phyloP scores from a whole-genome alignment of 2,113 vertebrate species.

The Barnardius zonarius region DNA sequence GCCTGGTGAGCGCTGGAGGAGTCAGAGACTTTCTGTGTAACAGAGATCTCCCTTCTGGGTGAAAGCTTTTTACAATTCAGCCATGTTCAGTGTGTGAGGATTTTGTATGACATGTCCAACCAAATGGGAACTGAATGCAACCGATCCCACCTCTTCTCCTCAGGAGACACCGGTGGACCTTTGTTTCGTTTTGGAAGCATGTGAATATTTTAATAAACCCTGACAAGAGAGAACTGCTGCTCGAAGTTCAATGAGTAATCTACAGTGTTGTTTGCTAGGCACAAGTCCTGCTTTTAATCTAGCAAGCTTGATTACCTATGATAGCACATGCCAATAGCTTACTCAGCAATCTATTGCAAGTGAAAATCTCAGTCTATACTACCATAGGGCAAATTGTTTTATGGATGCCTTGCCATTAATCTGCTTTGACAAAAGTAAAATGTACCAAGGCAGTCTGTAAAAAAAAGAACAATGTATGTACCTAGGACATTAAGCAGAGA shows the following conservation, averaged over 20 bases:
- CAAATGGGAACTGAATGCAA: constrained; percentile 52
- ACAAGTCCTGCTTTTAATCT: constrained; percentile 55
- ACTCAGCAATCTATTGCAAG: constrained; percentile 29
- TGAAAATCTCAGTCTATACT: constrained; percentile 9
- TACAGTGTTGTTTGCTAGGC: constrained; percentile 55
- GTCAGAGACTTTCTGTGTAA: constrained; percentile 53
- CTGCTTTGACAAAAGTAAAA: constrained; percentile 31
- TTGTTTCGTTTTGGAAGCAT: constrained; percentile 75
- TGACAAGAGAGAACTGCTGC: constrained; percentile 58
- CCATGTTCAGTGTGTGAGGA: constrained; percentile 53
- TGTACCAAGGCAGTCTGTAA: neutral
- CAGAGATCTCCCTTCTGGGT: constrained; percentile 60
- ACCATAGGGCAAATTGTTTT: neutral
- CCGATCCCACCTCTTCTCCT: constrained; percentile 4
- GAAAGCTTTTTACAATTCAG: constrained; percentile 65
- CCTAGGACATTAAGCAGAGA: neutral
- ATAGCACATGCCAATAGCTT: constrained; percentile 60
- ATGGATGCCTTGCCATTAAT: constrained; percentile 49
- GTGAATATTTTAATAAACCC: constrained; percentile 67
- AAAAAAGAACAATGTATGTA: neutral
- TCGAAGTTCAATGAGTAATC: constrained; percentile 55
- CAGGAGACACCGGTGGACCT: constrained; percentile 49
- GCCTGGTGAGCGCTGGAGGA: neutral
- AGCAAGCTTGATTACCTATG: constrained; percentile 40
- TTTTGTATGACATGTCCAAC: constrained; percentile 59